These are phyloP conservation scores for Alouatta palliata DNA, from an alignment of 2,113 vertebrate genomes.

Conservation along the genomic window DNA sequence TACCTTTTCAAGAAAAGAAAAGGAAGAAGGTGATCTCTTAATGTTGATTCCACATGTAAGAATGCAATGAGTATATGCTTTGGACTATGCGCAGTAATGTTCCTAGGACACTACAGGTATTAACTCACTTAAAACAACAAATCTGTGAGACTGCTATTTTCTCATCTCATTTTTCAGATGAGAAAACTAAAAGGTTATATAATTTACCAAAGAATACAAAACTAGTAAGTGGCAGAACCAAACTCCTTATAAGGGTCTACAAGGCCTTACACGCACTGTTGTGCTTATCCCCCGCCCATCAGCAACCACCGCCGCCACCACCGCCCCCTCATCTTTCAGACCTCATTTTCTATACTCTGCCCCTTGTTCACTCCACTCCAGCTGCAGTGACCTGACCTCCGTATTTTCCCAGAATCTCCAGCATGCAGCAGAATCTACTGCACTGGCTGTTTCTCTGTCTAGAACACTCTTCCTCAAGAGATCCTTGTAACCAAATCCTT, in stretches of 20 bases:
- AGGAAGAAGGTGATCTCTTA: not conserved
- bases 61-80: not conserved
- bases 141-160: not conserved
- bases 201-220: constrained; percentile 1
- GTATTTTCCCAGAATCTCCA: not conserved
- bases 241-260: not conserved
- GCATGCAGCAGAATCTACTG: not conserved
- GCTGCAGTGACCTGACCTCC: not conserved
- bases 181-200: not conserved
- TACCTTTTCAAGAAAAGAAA: constrained; percentile 28
- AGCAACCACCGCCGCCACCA: not conserved
- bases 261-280: not conserved
- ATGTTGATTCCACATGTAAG: not conserved
- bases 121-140: constrained; percentile 4
- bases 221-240: not conserved
- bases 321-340: not conserved
- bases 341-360: not conserved
- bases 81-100: not conserved
- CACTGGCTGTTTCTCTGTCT: not conserved
- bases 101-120: not conserved
- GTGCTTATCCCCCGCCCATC: not conserved
- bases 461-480: not conserved
- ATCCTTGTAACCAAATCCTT: not conserved
- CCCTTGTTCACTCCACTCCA: not conserved
- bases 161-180: not conserved